Base-by-base conservation (phyloP, 35 echinoderm and acorn worm species). In the Apostichopus japonicus region DNA sequence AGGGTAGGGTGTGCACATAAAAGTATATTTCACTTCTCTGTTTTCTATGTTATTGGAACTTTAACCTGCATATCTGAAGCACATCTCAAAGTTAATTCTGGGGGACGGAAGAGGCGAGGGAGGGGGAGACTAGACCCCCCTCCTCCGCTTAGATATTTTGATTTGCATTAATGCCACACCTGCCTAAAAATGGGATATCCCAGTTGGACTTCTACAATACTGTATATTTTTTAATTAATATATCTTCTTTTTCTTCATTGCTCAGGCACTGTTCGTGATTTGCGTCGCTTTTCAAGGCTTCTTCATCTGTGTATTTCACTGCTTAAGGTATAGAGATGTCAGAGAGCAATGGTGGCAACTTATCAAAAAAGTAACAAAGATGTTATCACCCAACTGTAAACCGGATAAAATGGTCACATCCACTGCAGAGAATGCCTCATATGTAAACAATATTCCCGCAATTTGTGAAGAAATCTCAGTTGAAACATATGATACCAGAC, bases 231-330 rank as follows among this genome's bases (percentile, higher is more conserved):
- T 3, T 0, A 44, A 44, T 44, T 44, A 44, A 44, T 44, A 44
- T 44, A 44, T 17, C 22, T 17, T 55, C 5, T 51, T 21, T 89
- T 89, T 14, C 67, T 72, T 16, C 24, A 10, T 79, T 80, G 33
- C 56, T 19, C 90, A 98, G 97, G 87, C 86, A 22, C 87, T 98
- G 3, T 98, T 98, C 67, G 97, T 95, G 10, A 78, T 95, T 24
- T 87, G 94, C 21, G 86, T 98, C 53, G 93, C 97, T 13, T 98
- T 98, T 86, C 97, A 98, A 83, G 97, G 97, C 19, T 98, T 98
- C 93, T 98, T 94, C 93, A 98, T 98, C 17, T 98, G 96, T 54
- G 87, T 96, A 11, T 98, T 98, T 78, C 97, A 98, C 25, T 98
- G 97, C 77, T 91, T 93, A 10, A 73, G 97, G 0, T 94, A 94